Base-by-base conservation (phyloP, 2,113 vertebrate species). In the Ornithorhynchus anatinus region DNA sequence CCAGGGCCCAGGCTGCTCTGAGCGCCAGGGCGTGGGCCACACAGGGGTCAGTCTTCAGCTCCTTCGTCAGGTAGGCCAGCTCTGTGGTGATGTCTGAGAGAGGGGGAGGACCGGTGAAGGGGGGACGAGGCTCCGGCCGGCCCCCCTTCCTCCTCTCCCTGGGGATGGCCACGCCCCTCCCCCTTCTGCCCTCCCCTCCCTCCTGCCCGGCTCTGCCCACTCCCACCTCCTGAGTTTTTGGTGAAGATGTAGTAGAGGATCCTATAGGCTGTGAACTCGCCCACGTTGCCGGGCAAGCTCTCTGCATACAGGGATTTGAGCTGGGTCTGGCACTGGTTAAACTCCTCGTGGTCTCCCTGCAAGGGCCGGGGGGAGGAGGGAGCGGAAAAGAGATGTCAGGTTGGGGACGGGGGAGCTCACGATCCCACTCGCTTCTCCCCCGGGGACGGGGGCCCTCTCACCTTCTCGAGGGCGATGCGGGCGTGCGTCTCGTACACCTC, bases 281-380 rank as follows among this genome's bases (percentile, higher is more conserved):
- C 96, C 10, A 97, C 89, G 9, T 97, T 97, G 57, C 94, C 94
- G 0, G 95, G 94, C 12, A 95, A 91, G 71, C 90, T 94, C 77
- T 97, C 95, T 1, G 93, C 92, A 8, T 98, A 98, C 9, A 98
- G 84, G 0, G 95, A 94, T 86, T 97, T 98, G 75, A 98, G 91
- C 85, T 98, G 96, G 0, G 95, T 96, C 91, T 98, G 96, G 77
- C 96, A 98, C 82, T 98, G 96, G 88, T 98, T 98, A 65, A 98
- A 98, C 85, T 98, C 96, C 69, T 96, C 96, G 0, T 97, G 96
- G 89, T 98, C 96, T 4, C 96, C 96, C 96, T 98, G 47, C 33
- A 10, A 19, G 37, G 6, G 1, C 2, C 2, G 1, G 8, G 6
- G 7, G 35, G 15, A 10, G n/a, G 20, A 59, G 5, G 10, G 23